These are phyloP conservation scores for Thripadectes ignobilis DNA, from an alignment of 2,797 vertebrate species.

Conservation along the genomic window DNA sequence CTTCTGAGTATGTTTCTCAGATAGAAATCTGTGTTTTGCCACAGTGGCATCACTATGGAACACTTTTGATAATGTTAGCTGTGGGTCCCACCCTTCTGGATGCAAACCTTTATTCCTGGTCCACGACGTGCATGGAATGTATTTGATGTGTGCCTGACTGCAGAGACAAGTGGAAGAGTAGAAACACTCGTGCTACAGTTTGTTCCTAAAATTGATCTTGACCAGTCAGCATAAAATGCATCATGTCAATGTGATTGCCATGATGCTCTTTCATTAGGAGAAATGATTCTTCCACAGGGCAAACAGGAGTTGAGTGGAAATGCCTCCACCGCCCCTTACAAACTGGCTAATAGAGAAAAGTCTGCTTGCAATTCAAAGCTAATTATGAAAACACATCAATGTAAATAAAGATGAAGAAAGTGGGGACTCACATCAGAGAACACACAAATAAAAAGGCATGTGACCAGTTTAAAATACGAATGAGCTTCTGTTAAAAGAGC, in stretches of 20 bases:
- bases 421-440: background rate
- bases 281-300: background rate
- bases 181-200: background rate
- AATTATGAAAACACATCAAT: background rate
- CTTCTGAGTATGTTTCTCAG: background rate
- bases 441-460: slow-evolving; percentile 29
- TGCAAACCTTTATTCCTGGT: background rate
- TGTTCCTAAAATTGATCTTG: slow-evolving; percentile 32
- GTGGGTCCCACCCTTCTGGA: background rate
- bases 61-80: background rate
- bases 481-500: slow-evolving; percentile 34
- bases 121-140: rapidly evolving
- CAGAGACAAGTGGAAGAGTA: background rate
- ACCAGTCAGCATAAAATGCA: slow-evolving; percentile 13
- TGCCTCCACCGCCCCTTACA: background rate
- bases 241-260: background rate
- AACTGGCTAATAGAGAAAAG: background rate
- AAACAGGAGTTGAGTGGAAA: background rate
- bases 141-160: background rate
- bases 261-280: background rate
- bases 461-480: slow-evolving; percentile 48
- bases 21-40: slow-evolving; percentile 8
- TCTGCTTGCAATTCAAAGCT: slow-evolving; percentile 1
- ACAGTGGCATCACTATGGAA: background rate
- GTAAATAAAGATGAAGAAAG: slow-evolving; percentile 33